Conservation (phyloP, 1,140 invertebrate species). For the Drosophila tsacasi region DNA sequence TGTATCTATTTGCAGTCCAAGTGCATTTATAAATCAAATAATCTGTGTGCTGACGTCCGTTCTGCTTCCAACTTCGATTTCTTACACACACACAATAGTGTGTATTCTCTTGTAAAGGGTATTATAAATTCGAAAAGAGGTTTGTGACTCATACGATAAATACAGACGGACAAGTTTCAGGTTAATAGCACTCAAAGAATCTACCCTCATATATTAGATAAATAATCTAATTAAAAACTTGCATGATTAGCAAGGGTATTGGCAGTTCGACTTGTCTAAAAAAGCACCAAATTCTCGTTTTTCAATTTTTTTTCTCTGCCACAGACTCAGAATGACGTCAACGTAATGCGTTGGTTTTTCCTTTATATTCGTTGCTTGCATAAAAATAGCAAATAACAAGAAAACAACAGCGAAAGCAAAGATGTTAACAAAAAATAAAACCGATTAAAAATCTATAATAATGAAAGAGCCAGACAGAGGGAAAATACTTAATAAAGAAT, state of each 20-base stretch:
- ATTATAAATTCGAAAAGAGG: too few species aligned
- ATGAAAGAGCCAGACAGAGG: not conserved
- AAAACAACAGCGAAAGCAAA: not conserved
- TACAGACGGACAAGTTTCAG: not conserved
- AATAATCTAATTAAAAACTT: not conserved
- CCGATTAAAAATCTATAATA: not conserved
- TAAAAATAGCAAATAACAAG: slow-evolving; percentile 11
- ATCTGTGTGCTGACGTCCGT: slow-evolving; percentile 28
- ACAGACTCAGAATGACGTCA: slow-evolving; percentile 24
- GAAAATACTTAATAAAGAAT: not conserved
- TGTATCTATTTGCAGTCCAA: slow-evolving; percentile 34
- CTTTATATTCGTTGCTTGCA: slow-evolving; percentile 7
- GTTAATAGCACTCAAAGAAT: not conserved
- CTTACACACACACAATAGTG: not conserved
- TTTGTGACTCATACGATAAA: not conserved
- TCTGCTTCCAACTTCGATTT: slow-evolving; percentile 30
- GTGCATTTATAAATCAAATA: slow-evolving; percentile 41
- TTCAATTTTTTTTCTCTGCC: not conserved
- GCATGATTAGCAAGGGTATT: not conserved
- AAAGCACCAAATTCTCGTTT: too few species aligned
- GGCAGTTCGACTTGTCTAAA: not conserved
- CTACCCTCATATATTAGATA: not conserved
- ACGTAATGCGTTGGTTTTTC: slow-evolving; percentile 28
- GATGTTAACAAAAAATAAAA: not conserved
- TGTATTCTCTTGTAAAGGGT: not conserved